Evolutionary conservation across 2,888 invertebrate genomes (phyloP).

Genomic region (Spialia ferax): DNA sequence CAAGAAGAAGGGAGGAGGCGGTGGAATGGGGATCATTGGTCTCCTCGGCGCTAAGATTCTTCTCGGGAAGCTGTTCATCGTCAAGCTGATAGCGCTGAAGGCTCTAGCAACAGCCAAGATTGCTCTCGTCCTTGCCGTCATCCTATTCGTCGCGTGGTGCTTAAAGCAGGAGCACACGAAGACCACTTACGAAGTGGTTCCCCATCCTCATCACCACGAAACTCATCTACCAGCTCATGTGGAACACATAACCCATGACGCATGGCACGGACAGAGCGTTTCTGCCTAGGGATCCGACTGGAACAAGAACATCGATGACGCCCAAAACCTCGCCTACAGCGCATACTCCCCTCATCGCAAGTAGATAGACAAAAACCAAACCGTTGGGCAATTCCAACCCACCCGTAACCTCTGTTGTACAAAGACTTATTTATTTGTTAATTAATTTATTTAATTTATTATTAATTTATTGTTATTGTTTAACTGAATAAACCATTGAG

Average conservation of each 20-base stretch:
- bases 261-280: conserved; percentile 63
- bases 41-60: conserved; percentile 82
- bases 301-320: conserved; percentile 88
- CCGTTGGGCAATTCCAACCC: conserved; percentile 32
- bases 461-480: conserved; percentile 67
- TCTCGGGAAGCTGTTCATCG: conserved; percentile 88
- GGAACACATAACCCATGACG: conserved; percentile 77
- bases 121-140: conserved; percentile 90
- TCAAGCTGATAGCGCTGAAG: conserved; percentile 94
- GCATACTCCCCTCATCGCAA: conserved; percentile 82
- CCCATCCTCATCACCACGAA: conserved; percentile 84
- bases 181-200: conserved; percentile 79
- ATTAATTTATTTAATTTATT: conserved; percentile 61
- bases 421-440: conserved; percentile 80
- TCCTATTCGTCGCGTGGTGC: conserved; percentile 86
- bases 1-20: conserved; percentile 90
- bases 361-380: conserved; percentile 59
- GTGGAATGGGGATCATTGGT: conserved; percentile 90
- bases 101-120: conserved; percentile 94
- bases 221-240: conserved; percentile 88
- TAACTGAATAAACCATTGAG: conserved; percentile 62
- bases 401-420: conserved; percentile 68
- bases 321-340: conserved; percentile 90
- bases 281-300: conserved; percentile 76
- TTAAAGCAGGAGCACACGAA: conserved; percentile 77